Base-by-base conservation (phyloP, 2,797 vertebrate genomes). In the Gymnothorax reevesii region DNA sequence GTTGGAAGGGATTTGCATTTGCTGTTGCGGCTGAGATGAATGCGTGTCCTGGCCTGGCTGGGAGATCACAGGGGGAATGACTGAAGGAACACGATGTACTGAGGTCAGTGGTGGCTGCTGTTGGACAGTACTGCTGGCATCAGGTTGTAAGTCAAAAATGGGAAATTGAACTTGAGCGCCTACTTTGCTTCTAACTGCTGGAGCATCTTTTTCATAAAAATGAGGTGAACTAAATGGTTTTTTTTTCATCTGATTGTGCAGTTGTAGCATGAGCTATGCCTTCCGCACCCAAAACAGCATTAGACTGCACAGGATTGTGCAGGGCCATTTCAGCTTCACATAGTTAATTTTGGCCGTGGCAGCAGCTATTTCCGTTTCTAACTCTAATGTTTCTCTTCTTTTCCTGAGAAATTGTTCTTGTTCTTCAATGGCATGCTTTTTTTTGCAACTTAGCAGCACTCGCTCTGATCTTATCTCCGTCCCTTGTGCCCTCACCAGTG, bases 321-420 rank as follows among this genome's bases (percentile, higher is more conserved):
- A 57, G 33, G 25, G 25, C 15, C 10, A 4, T 27, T 87, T 57
- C 83, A 80, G 49, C 59, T 83, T 86, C 69, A 66, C 0, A 62
- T 84, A 80, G 33, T 62, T 2, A n/a, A 84, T 87, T 79, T 87
- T 87, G 4, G 33, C 83, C 25, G 66, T 69, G 9, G 22, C 57
- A 20, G 73, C 83, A 52, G 25, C 33, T 22, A 87, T 0, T 66
- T 87, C 83, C 6, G 83, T 12, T 25, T 80, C 27, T 22, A 87
- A 6, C 10, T 87, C 71, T 8, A 79, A 52, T 17, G 27, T 77
- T 82, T 86, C 79, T n/a, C 42, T 54, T 5, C 22, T 86, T 33
- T 87, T 87, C 42, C 86, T 80, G 8, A 79, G 9, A 17, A 52
- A 15, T 69, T 87, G 49, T 57, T 87, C 55, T 3, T 87, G 54